Conservation (phyloP, 2,113 vertebrate genomes). For the Dicerorhinus sumatrensis region DNA sequence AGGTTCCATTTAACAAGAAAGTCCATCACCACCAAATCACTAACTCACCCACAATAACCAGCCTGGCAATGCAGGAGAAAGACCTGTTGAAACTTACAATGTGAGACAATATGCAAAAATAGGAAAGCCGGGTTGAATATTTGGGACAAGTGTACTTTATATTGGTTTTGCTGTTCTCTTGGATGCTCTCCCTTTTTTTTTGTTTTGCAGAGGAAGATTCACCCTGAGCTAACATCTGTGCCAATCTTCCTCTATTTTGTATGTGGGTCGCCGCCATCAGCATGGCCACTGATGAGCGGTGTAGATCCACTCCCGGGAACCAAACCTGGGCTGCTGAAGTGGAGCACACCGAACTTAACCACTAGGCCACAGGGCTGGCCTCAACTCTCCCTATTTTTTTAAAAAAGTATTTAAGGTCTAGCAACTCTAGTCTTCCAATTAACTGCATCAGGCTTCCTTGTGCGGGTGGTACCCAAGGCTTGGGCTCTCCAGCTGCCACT, state of each 20-base stretch:
- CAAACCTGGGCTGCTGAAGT: no score
- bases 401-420: not conserved
- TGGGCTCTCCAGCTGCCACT: not conserved
- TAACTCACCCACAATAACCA: not conserved
- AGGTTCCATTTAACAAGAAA: slow-evolving; percentile 31
- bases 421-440: not conserved
- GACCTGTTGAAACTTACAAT: not conserved
- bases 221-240: no score
- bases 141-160: not conserved
- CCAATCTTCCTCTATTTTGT: no score
- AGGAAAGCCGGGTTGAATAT: not conserved
- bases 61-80: not conserved
- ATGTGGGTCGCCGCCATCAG: no score
- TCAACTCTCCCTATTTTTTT: not conserved
- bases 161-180: not conserved
- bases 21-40: not conserved
- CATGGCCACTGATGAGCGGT: no score
- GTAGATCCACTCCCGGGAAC: no score
- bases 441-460: not conserved
- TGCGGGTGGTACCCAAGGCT: not conserved
- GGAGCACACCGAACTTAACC: no score
- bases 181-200: not conserved
- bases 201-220: no score
- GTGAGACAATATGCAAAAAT: not conserved
- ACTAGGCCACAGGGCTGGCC: no score